Base-by-base conservation (phyloP, 2,888 invertebrate genomes). In the Digitonthophagus gazella region DNA sequence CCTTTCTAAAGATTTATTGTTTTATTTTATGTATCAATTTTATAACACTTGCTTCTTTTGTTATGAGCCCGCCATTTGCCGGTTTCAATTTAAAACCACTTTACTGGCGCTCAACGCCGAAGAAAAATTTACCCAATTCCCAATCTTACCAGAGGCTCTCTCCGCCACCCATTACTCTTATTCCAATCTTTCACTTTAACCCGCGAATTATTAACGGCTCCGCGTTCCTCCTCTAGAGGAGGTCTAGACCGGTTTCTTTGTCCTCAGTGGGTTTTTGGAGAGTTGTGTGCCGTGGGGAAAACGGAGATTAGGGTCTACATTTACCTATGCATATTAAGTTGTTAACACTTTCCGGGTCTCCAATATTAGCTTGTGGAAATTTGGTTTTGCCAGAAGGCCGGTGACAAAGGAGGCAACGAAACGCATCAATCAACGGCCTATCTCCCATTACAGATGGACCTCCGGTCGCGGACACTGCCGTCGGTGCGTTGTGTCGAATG, bases 1-100 rank as follows among this genome's bases (percentile, higher is more conserved):
- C 75, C 75, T 75, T 76, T 73, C 72, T 64, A 58, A 71, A 74
- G 76, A 77, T 78, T 78, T 78, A 78, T 78, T 76, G 78, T 77
- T 79, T 78, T 77, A 78, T 78, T 79, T 77, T 76, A 78, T 76
- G 76, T 77, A 77, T 78, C 77, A 76, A 77, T 76, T 77, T 74
- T 75, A 75, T 75, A 78, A 77, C 75, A 73, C 72, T 76, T 75
- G 74, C 75, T 76, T 74, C 73, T 75, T 75, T 72, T 76, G 74
- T 75, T 77, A 74, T 74, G 74, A 72, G 67, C 63, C 66, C 58
- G 66, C 71, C 71, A 66, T 69, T 68, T 70, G 71, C 72, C 71
- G 55, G 71, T 72, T 74, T 73, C 74, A 73, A 73, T 73, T 74
- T 74, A 71, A 73, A 74, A 73, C 72, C 71, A 73, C 72, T 74